A percentile compares a stretch with the other conserved stretches of the same genome.
Conservation (phyloP, 2,113 vertebrate species). For the Zootoca vivipara region DNA sequence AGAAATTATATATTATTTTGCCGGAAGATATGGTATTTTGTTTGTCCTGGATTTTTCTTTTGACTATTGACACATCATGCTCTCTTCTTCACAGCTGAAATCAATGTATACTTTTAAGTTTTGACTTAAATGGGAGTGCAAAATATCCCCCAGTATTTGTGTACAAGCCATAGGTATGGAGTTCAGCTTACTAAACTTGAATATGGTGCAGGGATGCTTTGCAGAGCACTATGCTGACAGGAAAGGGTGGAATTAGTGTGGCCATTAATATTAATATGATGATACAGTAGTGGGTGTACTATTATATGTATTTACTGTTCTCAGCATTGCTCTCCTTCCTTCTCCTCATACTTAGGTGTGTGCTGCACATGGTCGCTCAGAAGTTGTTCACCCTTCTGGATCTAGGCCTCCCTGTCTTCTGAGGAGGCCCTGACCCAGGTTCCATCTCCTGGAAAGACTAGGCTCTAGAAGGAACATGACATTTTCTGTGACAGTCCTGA, state of each 20-base stretch:
- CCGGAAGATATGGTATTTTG: constrained; percentile 43
- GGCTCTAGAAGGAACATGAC: not conserved
- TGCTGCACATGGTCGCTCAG: not conserved
- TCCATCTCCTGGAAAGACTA: not conserved
- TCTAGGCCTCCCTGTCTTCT: not conserved
- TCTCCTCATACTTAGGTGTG: not conserved
- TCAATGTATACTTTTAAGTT: constrained; percentile 2
- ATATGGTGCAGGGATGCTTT: not conserved
- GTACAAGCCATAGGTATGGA: not conserved
- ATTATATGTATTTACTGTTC: not conserved
- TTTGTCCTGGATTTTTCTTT: constrained; percentile 55
- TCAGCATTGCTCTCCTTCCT: not conserved
- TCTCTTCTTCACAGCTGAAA: constrained; percentile 45
- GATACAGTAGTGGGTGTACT: not conserved
- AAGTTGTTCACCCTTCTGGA: not conserved
- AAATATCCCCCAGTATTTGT: not conserved
- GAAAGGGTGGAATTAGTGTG: not conserved
- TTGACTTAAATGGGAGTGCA: constrained; percentile 28
- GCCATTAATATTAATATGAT: not conserved
- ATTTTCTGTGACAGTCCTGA: not conserved
- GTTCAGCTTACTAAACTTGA: not conserved
- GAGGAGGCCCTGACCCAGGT: not conserved
- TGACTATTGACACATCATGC: constrained; percentile 47
- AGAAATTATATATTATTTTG: not conserved
- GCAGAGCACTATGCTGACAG: not conserved